Evolutionary conservation across 2,113 vertebrate species (phyloP).

Genomic region (Parus major): DNA sequence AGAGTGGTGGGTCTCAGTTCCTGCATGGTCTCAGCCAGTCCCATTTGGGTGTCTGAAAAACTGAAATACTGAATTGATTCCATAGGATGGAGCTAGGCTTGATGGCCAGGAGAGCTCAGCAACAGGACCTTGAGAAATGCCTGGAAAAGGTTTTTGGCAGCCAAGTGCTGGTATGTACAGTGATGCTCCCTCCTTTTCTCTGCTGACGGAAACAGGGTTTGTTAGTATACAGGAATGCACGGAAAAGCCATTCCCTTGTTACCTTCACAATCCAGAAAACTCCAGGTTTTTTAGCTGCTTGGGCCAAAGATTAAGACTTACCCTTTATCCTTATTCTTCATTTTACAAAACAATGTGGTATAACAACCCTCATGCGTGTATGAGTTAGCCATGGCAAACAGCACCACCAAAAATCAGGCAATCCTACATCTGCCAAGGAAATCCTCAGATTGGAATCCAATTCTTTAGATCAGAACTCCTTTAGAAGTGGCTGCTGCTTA

Average conservation of each 20-base stretch:
- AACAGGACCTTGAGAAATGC: neutral
- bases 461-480: neutral
- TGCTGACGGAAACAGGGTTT: neutral
- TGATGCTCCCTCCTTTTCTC: neutral
- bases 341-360: neutral
- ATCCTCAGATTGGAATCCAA: neutral
- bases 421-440: neutral
- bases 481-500: neutral
- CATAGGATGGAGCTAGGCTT: neutral
- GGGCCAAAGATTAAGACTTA: neutral
- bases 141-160: neutral
- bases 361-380: accelerated
- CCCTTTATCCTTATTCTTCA: neutral
- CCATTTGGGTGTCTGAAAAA: neutral
- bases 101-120: neutral
- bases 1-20: neutral
- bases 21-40: neutral
- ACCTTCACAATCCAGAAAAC: neutral
- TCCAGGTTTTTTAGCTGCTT: neutral
- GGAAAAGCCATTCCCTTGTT: neutral
- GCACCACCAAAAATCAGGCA: neutral
- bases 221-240: accelerated
- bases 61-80: neutral
- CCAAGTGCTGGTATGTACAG: neutral
- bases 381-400: neutral